Evolutionary conservation across 2,797 vertebrate species (phyloP), one percentile per base, ranked within the genome.

Genomic region (Valencia hispanica): DNA sequence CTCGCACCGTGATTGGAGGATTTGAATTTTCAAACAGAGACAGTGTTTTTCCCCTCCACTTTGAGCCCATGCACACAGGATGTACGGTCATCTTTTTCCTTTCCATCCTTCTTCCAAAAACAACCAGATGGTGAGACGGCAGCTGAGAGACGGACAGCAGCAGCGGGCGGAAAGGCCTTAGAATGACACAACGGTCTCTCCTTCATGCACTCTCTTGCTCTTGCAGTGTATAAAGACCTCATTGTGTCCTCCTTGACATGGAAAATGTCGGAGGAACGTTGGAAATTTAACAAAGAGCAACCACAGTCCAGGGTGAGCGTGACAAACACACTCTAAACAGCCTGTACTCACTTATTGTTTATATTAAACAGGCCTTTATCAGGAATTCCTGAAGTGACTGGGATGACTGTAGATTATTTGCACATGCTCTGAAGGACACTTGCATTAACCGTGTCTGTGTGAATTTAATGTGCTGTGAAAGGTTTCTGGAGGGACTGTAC

Each of bases 1-100:
- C 63, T 50, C 20, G 34, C 6, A 2, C 79, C 71, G 36, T 50
- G 30, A 93, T 91, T 93, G 92, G 92, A 47, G 71, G 22, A 50
- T 93, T 94, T 87, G 74, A 94, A 94, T 89, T 91, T 93, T 93
- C 82, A 87, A 93, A 90, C 22, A 39, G 36, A 70, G 47, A 68
- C 84, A 79, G 79, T 65, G 47, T 36, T 71, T 45, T 69, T 10
- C 25, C 47, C n/a, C 6, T 36, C 66, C 32, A 72, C 63, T 71
- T 70, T 53, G 32, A 48, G 2, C 32, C 34, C 43, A 73, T 34
- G 41, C 59, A 76, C 76, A 86, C 85, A 88, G 85, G 83, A 90
- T 82, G 86, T 86, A 74, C 9, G 6, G 34, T 89, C 78, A 78
- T 89, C 83, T 51, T 65, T 85, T 75, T 79, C 72, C 77, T 82